Conservation (phyloP, 2,113 vertebrate species). For the Gallinago paraguaiae region DNA sequence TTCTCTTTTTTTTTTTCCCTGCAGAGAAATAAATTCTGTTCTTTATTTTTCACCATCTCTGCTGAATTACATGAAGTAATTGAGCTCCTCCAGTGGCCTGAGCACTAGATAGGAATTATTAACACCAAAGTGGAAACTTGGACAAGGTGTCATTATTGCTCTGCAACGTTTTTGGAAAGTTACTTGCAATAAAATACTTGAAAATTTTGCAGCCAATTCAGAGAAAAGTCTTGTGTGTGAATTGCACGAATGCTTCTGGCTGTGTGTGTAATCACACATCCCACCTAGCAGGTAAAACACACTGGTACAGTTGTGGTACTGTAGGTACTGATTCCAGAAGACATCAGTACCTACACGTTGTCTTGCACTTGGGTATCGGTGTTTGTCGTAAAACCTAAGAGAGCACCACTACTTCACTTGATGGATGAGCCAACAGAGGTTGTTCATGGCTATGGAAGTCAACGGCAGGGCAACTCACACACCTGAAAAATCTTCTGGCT, state of each 20-base stretch:
- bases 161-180: background rate
- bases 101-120: background rate
- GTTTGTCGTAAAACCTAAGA: background rate
- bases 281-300: background rate
- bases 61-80: background rate
- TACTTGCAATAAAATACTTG: background rate
- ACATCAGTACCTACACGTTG: fast-evolving
- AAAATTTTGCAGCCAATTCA: background rate
- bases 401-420: background rate
- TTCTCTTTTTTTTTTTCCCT: background rate
- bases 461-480: background rate
- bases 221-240: background rate
- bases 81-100: background rate
- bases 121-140: background rate
- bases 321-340: background rate
- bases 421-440: background rate
- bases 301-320: no score
- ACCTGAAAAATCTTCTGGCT: background rate
- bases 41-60: background rate
- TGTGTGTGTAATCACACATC: background rate
- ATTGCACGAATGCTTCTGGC: background rate
- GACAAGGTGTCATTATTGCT: background rate
- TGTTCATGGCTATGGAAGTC: background rate
- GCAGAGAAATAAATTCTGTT: background rate
- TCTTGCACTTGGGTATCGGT: background rate